phyloP scores from a whole-genome alignment of 1,140 invertebrate genomes.

The Pseudomyrmex pallidus region DNA sequence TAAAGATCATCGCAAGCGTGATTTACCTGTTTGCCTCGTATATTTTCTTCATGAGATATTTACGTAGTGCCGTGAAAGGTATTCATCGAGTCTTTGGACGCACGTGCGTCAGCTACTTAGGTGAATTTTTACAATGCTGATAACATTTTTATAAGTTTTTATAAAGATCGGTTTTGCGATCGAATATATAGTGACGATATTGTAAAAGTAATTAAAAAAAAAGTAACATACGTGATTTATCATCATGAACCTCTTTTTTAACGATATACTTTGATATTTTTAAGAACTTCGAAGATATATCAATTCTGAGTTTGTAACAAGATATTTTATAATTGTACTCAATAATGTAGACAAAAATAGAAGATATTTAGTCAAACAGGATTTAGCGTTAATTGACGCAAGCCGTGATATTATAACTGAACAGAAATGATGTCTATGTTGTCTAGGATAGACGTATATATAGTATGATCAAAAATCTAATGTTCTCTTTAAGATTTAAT shows the following conservation, averaged over 20 bases:
- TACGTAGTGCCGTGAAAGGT: constrained; percentile 3
- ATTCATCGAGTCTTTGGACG: constrained; percentile 14
- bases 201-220: too few species aligned
- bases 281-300: neutral
- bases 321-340: constrained; percentile 1
- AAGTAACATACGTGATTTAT: neutral
- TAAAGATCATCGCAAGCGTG: constrained; percentile 34
- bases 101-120: constrained; percentile 8
- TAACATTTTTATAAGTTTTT: neutral
- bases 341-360: constrained; percentile 24
- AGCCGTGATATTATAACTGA: constrained; percentile 1
- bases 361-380: constrained; percentile 24
- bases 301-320: neutral
- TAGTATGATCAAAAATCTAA: constrained; percentile 42
- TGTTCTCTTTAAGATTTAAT: constrained; percentile 44
- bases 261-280: neutral
- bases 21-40: constrained; percentile 29
- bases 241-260: neutral
- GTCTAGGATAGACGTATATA: constrained; percentile 33
- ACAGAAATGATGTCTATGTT: constrained; percentile 27
- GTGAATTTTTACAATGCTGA: constrained; percentile 13
- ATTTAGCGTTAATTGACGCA: constrained; percentile 7
- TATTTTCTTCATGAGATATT: constrained; percentile 11
- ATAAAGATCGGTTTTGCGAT: neutral
- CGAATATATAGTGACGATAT: neutral